Evolutionary conservation across 2,797 vertebrate species (phyloP).

Genomic region (Pangasius krempfi): DNA sequence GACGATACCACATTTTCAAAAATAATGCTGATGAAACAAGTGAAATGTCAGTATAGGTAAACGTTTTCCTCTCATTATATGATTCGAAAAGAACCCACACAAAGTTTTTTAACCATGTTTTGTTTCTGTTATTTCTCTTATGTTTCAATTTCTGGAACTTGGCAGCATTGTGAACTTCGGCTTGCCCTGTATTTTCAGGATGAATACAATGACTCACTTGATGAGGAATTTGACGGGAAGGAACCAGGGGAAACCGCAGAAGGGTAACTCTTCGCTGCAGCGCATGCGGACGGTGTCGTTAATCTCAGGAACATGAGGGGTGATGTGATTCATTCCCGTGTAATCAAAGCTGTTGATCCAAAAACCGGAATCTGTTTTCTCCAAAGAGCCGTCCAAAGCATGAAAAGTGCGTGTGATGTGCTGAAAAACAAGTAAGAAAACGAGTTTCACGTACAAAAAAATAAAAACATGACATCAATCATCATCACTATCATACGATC

Average conservation of each 20-base stretch:
- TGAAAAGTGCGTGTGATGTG: conserved; percentile 87
- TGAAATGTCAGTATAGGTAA: background rate
- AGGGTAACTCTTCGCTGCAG: conserved; percentile 82
- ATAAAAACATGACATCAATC: background rate
- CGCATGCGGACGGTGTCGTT: conserved; percentile 84
- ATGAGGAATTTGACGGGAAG: conserved; percentile 91
- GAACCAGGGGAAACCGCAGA: conserved; percentile 96
- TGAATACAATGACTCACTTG: conserved; percentile 76
- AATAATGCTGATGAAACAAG: background rate
- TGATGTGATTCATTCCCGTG: conserved; percentile 87
- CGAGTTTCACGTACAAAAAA: background rate
- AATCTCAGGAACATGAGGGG: conserved; percentile 87
- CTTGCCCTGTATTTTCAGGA: too few species aligned
- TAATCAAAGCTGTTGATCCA: conserved; percentile 98
- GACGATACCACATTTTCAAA: background rate
- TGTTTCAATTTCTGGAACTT: background rate
- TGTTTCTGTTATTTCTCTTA: background rate
- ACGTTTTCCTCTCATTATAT: background rate
- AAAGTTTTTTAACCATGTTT: background rate
- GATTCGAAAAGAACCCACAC: background rate
- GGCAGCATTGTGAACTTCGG: background rate
- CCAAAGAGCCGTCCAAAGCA: conserved; percentile 81
- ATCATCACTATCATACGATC: background rate
- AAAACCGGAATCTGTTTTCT: conserved; percentile 88
- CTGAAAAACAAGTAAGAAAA: conserved; percentile 65